Conservation (phyloP, 64 coral and sea anemone species). For the Catalaphyllia jardinei region DNA sequence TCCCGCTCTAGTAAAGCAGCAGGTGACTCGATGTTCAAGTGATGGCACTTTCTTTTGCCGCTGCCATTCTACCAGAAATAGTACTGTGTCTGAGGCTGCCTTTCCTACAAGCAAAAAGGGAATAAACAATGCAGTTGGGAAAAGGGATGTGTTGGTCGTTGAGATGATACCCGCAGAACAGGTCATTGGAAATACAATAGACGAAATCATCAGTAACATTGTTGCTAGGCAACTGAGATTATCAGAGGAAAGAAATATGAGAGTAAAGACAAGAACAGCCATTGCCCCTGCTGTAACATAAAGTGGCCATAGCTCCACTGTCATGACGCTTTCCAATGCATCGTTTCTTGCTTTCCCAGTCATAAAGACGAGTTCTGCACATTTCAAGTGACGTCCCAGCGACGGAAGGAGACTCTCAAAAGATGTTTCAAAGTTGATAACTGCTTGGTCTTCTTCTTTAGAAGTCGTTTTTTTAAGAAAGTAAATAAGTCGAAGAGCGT, state of each 20-base stretch:
- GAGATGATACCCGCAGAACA: slow-evolving; percentile 14
- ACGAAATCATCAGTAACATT: neutral
- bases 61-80: neutral
- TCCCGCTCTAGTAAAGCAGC: neutral
- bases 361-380: neutral
- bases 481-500: slow-evolving; percentile 10
- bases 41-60: neutral
- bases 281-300: neutral
- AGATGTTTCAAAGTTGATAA: neutral
- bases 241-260: neutral
- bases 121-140: neutral
- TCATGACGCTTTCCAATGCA: neutral
- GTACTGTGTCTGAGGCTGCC: neutral
- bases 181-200: neutral
- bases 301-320: neutral
- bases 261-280: neutral
- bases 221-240: neutral
- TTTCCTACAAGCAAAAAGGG: slow-evolving; percentile 5
- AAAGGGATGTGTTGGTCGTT: neutral
- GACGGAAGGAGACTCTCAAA: neutral
- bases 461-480: neutral
- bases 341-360: neutral
- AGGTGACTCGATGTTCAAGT: slow-evolving; percentile 27
- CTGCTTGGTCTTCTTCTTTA: neutral
- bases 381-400: neutral